Evolutionary conservation across 2,113 vertebrate genomes (phyloP).

Genomic region (Nothoprocta pentlandii): DNA sequence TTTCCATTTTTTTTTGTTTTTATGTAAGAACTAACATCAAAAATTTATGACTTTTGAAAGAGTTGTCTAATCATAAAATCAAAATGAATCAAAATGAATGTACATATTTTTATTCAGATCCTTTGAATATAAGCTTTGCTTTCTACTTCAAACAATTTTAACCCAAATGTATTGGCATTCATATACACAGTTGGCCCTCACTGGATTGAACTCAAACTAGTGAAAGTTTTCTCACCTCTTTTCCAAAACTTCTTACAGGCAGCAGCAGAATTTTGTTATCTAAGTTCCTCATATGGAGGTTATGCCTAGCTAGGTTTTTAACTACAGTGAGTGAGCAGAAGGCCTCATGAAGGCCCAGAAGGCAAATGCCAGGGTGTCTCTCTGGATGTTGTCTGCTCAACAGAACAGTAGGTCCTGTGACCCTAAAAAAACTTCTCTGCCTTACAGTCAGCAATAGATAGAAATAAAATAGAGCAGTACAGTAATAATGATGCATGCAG

Average conservation of each 20-base stretch:
- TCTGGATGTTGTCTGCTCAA: not conserved
- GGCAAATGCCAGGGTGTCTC: not conserved
- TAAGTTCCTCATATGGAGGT: not conserved
- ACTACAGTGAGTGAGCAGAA: not conserved
- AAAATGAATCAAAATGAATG: not conserved
- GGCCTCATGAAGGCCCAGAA: not conserved
- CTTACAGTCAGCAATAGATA: not conserved
- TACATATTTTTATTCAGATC: not conserved
- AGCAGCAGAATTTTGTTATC: not conserved
- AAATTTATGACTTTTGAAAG: not conserved
- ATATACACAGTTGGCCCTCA: not conserved
- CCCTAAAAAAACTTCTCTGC: not conserved
- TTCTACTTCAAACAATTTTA: not conserved
- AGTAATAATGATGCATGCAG: not conserved
- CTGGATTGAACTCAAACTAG: not conserved
- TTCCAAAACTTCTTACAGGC: not conserved
- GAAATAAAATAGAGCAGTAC: not conserved
- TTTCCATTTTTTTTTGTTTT: not conserved
- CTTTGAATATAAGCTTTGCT: not conserved
- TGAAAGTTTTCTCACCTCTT: not conserved
- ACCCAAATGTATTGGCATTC: not conserved
- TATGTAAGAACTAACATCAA: not conserved
- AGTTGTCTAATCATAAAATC: not conserved
- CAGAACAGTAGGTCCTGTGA: not conserved
- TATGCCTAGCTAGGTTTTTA: not conserved